Evolutionary conservation across 2,797 vertebrate genomes (phyloP).

Genomic region (Platyrinchus mystaceus): DNA sequence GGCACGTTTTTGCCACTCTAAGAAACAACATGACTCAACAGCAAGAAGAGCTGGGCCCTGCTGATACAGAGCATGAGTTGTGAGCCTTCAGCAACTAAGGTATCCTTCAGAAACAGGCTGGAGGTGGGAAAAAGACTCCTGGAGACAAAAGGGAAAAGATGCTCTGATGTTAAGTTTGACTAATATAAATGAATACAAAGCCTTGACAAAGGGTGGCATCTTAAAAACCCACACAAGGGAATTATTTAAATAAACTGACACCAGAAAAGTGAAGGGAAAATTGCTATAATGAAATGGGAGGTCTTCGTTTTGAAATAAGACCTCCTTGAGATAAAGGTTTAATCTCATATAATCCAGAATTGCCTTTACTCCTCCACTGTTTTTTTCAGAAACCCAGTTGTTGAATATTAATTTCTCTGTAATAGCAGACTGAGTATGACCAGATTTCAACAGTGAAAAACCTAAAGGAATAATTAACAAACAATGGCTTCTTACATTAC

Average conservation of each 20-base stretch:
- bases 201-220: background rate
- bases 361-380: background rate
- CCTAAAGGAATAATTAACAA: conserved; percentile 56
- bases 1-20: background rate
- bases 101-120: background rate
- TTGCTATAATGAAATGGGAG: background rate
- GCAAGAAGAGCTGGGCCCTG: background rate
- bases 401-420: conserved; percentile 32
- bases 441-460: conserved; percentile 47
- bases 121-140: background rate
- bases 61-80: background rate
- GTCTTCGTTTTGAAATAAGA: background rate
- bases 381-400: background rate
- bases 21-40: background rate
- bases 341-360: background rate
- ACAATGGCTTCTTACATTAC: conserved; percentile 54
- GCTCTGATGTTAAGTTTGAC: background rate
- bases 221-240: background rate
- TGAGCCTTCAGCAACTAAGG: background rate
- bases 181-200: background rate
- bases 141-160: background rate
- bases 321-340: conserved; percentile 8
- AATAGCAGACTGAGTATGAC: conserved; percentile 34
- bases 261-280: conserved; percentile 5
- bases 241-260: conserved; percentile 6